phyloP scores from a whole-genome alignment of 2,113 vertebrate species.

The cattle (Bos taurus) region ARS-UCD2.0 NC_037345.1:27906001-27906500 shows the following conservation, averaged over 20 bases:
- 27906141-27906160: neutral
- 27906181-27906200: neutral
- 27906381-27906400: neutral
- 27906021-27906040: neutral
- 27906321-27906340: fast-evolving
- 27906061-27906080: neutral
- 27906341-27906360: neutral
- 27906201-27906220: neutral
- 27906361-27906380: neutral
- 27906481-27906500: neutral
- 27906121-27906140: neutral
- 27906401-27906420: neutral
- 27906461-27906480: neutral
- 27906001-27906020: too few relatives aligned
- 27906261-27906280: neutral
- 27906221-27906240: neutral
- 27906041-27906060: neutral
- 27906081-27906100: neutral
- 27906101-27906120: neutral
- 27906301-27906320: neutral
- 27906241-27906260: neutral
- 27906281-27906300: neutral
- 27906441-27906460: neutral
- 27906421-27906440: neutral
- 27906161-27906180: neutral